These are phyloP conservation scores for Enteromius argenteus DNA, from an alignment of 2,797 vertebrate species.

Conservation along the genomic window DNA sequence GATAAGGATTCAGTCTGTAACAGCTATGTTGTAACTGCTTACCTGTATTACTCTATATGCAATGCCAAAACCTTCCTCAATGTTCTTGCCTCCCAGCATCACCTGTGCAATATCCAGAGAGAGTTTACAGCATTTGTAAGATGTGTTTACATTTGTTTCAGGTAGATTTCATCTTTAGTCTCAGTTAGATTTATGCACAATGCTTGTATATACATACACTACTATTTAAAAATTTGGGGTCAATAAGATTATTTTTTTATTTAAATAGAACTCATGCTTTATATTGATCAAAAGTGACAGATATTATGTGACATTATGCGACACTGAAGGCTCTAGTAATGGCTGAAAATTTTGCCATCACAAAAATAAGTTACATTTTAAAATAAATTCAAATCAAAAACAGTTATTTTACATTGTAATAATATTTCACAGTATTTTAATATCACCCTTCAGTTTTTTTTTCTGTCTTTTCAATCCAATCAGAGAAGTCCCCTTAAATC, in stretches of 20 bases:
- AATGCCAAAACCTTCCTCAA: constrained; percentile 97
- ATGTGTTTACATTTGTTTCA: background rate
- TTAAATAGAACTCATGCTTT: background rate
- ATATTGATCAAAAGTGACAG: background rate
- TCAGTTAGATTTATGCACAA: constrained; percentile 11
- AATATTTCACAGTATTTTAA: background rate
- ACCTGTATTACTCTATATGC: constrained; percentile 98
- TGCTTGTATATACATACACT: background rate
- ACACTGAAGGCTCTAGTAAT: background rate
- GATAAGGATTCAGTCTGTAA: background rate
- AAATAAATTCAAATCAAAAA: background rate
- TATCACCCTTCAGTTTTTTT: background rate
- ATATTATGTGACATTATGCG: background rate
- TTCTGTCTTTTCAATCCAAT: background rate
- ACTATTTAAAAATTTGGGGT: background rate
- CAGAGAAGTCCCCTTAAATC: background rate
- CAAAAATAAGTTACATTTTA: background rate
- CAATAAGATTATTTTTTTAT: background rate
- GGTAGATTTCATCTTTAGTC: background rate
- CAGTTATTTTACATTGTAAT: background rate
- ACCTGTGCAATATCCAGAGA: constrained; percentile 77
- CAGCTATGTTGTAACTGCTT: constrained; percentile 24
- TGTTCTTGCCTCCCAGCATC: constrained; percentile 96
- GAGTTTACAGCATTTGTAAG: background rate
- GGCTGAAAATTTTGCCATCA: background rate